Conservation (phyloP, 2,113 vertebrate species). For the Struthio camelus region DNA sequence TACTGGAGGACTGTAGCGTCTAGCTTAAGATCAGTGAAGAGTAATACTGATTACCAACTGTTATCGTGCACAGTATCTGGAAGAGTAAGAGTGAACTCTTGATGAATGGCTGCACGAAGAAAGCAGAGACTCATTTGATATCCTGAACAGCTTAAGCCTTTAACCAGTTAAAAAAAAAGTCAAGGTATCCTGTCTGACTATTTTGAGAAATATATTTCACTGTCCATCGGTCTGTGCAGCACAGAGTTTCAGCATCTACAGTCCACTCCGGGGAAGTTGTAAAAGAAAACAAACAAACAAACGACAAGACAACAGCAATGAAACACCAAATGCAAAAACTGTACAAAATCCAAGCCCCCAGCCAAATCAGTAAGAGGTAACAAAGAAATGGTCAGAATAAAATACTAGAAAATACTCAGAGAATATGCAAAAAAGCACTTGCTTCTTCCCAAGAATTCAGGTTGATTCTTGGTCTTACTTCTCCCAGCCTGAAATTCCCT, state of each 20-base stretch:
- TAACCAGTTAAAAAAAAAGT: too few relatives aligned
- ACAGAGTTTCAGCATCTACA: background rate
- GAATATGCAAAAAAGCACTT: background rate
- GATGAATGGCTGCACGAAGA: too few relatives aligned
- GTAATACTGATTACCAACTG: too few relatives aligned
- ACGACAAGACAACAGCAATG: too few relatives aligned
- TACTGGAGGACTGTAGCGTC: too few relatives aligned
- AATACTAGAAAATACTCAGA: background rate
- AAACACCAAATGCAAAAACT: background rate
- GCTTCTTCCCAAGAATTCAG: background rate
- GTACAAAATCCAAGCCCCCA: background rate
- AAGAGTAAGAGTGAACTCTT: too few relatives aligned
- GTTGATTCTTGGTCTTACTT: background rate
- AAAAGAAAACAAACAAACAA: too few relatives aligned
- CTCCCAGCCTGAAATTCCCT: background rate
- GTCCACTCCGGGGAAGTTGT: background rate
- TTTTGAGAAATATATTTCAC: background rate
- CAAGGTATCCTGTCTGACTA: too few relatives aligned
- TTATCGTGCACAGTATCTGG: too few relatives aligned
- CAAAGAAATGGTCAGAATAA: background rate
- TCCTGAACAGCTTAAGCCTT: too few relatives aligned
- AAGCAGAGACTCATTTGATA: too few relatives aligned
- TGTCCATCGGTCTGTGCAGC: background rate
- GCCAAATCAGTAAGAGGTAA: background rate
- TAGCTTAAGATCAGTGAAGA: too few relatives aligned